These are phyloP conservation scores for Ctenicera cuprea DNA, from an alignment of 2,888 invertebrate genomes.

Conservation along the genomic window DNA sequence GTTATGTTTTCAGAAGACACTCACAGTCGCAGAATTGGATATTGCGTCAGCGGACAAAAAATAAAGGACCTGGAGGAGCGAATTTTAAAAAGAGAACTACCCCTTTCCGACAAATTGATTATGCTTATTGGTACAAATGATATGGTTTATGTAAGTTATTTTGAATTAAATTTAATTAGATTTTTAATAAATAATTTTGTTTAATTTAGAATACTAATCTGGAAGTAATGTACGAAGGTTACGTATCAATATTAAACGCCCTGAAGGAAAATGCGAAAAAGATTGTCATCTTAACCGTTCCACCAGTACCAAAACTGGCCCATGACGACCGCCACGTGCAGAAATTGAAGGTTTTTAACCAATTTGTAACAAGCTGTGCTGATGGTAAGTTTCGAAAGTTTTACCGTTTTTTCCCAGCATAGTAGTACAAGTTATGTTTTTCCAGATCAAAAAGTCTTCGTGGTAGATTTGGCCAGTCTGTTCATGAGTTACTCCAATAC, in stretches of 20 bases:
- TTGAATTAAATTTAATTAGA: too few relatives aligned
- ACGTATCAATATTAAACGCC: conserved; percentile 21
- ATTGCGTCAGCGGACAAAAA: conserved; percentile 52
- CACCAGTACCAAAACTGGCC: conserved; percentile 41
- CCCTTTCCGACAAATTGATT: conserved; percentile 40
- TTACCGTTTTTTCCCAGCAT: conserved; percentile 10
- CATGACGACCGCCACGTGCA: not conserved
- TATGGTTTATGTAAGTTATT: conserved; percentile 39
- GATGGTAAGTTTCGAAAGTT: conserved; percentile 28
- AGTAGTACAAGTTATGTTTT: not conserved
- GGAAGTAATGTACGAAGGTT: conserved; percentile 15
- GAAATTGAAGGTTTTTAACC: conserved; percentile 29
- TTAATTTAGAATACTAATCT: conserved; percentile 18
- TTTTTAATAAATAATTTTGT: not conserved
- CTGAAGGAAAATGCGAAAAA: conserved; percentile 12
- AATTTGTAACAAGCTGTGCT: conserved; percentile 13
- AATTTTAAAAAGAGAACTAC: conserved; percentile 14
- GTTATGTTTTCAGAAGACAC: too few relatives aligned
- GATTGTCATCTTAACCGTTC: conserved; percentile 47
- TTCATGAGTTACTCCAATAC: conserved; percentile 25
- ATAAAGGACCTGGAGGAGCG: conserved; percentile 33
- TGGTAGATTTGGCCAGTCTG: conserved; percentile 24
- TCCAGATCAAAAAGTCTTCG: conserved; percentile 10
- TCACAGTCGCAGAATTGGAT: conserved; percentile 28
- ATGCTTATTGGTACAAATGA: conserved; percentile 52